These are phyloP conservation scores for Harpagoxenus sublaevis DNA, from an alignment of 2,888 invertebrate species.

Conservation along the genomic window DNA sequence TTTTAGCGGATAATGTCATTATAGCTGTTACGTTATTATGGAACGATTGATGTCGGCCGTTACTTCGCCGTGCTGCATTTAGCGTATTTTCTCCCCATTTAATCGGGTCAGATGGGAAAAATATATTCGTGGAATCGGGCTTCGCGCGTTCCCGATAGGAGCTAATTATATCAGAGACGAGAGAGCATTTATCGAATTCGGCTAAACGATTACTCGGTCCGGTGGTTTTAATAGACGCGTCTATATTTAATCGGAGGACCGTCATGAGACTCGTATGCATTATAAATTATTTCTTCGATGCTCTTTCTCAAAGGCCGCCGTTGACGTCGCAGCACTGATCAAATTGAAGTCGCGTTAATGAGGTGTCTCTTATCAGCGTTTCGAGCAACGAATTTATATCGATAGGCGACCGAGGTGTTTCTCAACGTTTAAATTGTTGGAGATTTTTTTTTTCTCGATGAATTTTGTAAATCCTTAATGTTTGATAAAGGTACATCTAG, in stretches of 20 bases:
- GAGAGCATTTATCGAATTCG: conserved; percentile 22
- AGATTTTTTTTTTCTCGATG: not conserved
- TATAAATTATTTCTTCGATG: conserved; percentile 18
- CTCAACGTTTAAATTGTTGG: not conserved
- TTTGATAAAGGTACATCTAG: not conserved
- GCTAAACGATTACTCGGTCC: conserved; percentile 16
- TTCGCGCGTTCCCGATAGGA: not conserved
- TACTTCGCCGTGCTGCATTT: not conserved
- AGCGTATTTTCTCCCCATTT: not conserved
- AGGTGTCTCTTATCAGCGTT: not conserved
- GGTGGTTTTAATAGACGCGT: conserved; percentile 15
- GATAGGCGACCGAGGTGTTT: not conserved
- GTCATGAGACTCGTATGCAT: not conserved
- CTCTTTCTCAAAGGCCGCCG: not conserved
- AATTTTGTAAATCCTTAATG: conserved; percentile 5
- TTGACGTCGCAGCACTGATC: not conserved
- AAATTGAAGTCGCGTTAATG: conserved; percentile 25
- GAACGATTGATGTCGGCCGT: not conserved
- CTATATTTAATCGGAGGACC: conserved; percentile 27
- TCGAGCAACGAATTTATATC: conserved; percentile 1
- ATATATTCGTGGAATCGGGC: conserved; percentile 11
- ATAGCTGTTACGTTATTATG: conserved; percentile 14
- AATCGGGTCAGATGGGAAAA: conserved; percentile 22
- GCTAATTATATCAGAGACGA: conserved; percentile 27
- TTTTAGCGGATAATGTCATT: conserved; percentile 11